Base-by-base conservation (phyloP, 2,113 vertebrate genomes). In the Eptesicus fuscus region DNA sequence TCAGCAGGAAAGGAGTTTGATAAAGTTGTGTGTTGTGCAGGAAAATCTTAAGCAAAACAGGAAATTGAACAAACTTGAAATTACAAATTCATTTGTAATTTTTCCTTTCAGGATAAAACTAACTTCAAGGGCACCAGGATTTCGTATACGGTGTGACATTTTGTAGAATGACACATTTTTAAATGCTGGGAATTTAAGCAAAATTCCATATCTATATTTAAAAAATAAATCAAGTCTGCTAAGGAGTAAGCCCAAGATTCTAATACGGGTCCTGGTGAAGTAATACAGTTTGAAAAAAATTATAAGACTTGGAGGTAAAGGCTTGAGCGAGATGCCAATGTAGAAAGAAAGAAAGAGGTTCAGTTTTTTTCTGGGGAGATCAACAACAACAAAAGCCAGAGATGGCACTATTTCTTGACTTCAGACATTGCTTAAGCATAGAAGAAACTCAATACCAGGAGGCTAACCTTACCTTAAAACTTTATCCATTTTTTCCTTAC, bases 11-110 rank as follows among this genome's bases (percentile, higher is more conserved):
- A 97, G 92, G 83, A 96, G 95, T 92, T 94, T 97, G 97, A 98
- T 98, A 93, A 98, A 98, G 98, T 97, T 96, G 94, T 91, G 80
- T 95, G 90, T 97, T 97, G 89, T 80, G 65, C 93, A 97, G 93
- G 83, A 97, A 96, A 96, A 96, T 96, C 97, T 98, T 96, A 98
- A 98, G 95, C 96, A 98, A 98, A 98, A 97, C 97, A 98, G 98
- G 98, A 99, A 99, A 98, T 96, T 96, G 96, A 98, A 98, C 96
- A 96, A 98, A 98, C 89, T 96, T 97, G 96, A 98, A 97, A 49
- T 76, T 76, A 69, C 97, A 61, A 96, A 97, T 97, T 97, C 67
- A 93, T 95, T 97, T 97, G 88, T 93, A 92, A 79, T 91, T 85
- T 92, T 51, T 97, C 42, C 65, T 97, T 91, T 90, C 84, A 90